These are phyloP conservation scores for Valencia hispanica DNA, from an alignment of 2,797 vertebrate species.

Conservation along the genomic window DNA sequence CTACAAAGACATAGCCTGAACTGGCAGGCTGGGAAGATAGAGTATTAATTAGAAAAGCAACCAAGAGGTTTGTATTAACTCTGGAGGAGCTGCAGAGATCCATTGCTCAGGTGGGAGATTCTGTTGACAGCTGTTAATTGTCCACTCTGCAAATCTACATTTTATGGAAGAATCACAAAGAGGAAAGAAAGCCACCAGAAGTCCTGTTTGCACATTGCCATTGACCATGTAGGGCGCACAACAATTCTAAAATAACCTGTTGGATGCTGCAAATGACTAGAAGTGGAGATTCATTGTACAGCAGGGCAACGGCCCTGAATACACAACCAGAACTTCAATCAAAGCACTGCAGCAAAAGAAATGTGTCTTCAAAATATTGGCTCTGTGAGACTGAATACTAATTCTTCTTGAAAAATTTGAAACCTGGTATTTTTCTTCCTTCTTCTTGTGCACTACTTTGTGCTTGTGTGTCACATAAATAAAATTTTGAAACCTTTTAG, in stretches of 20 bases:
- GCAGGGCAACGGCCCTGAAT: no score
- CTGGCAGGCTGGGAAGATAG: not conserved
- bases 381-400: not conserved
- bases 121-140: no score
- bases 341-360: not conserved
- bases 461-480: conserved; percentile 4
- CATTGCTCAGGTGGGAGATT: not conserved
- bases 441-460: not conserved
- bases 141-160: not conserved
- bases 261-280: not conserved
- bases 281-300: not conserved
- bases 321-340: not conserved
- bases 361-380: not conserved
- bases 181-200: no score
- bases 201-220: not conserved
- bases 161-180: no score
- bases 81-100: not conserved
- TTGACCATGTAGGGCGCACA: no score
- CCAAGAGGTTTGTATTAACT: not conserved
- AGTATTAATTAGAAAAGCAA: not conserved
- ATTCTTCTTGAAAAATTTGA: not conserved
- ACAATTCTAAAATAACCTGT: not conserved
- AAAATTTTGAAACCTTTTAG: not conserved
- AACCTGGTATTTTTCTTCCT: not conserved
- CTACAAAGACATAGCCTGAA: not conserved